Base-by-base conservation (phyloP, 23 tunicate species). In the Trididemnum nubilum region DNA sequence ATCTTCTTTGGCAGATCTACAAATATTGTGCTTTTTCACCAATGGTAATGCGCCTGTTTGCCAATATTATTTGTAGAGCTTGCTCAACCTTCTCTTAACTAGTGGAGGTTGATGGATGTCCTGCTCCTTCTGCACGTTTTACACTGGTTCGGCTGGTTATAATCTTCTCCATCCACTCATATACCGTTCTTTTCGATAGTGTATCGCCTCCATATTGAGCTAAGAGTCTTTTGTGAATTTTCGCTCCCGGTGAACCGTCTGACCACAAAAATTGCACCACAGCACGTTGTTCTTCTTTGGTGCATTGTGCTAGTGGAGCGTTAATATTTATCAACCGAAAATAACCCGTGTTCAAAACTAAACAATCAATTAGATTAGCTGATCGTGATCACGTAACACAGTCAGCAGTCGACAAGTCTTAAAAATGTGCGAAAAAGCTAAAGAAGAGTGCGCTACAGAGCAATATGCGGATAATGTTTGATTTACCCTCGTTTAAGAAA, bases 301-400 rank as follows among this genome's bases (percentile, higher is more conserved):
- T 76, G 81, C 50, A 76, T 76, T 76, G 64, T 76, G 81, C 81
- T 50, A 76, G 81, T 44, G 81, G 81, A 76, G 60, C 71, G 81
- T 34, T 71, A 0, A 76, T 76, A 50, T 76, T 76, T 76, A 76
- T 76, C 60, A 51, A 76, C 65, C 28, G 81, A 40, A 76, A 50
- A 40, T 35, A 76, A 76, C 71, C 50, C 65, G 31, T 76, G 81
- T 76, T 31, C n/a, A 76, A 49, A 0, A 76, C 39, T 35, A 0
- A 49, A 0, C 81, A 26, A 76, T 22, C 64, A 76, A 76, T 27
- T 44, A 76, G 71, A 35, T n/a, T n/a, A n/a, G n/a, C n/a, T n/a
- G n/a, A n/a, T n/a, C n/a, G n/a, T n/a, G n/a, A n/a, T n/a, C n/a
- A 81, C 39, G 35, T 66, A 80, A 81, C 85, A 81, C 50, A 63